These are phyloP conservation scores for Smithornis capensis DNA, from an alignment of 2,113 vertebrate genomes.

Conservation along the genomic window DNA sequence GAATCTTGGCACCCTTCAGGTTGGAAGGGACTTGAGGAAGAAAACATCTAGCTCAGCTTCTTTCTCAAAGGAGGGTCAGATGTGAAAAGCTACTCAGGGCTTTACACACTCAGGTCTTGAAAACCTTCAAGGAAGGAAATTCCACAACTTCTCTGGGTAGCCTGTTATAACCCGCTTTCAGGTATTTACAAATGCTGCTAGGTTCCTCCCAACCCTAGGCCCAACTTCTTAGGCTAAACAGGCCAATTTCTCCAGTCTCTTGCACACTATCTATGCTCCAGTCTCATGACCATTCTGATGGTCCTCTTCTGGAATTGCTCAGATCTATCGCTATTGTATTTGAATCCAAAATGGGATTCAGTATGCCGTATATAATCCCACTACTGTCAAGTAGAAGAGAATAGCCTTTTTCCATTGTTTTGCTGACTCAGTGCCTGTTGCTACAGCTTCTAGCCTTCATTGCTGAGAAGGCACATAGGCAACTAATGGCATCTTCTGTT, in stretches of 20 bases:
- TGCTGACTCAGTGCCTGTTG: background rate
- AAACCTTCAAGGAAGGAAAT: background rate
- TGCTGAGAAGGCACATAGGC: background rate
- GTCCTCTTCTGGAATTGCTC: background rate
- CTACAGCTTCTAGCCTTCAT: background rate
- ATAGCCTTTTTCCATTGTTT: background rate
- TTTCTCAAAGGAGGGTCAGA: background rate
- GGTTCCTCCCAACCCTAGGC: background rate
- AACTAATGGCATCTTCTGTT: background rate
- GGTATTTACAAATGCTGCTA: background rate
- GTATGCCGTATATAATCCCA: background rate
- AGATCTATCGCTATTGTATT: background rate
- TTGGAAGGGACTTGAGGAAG: background rate
- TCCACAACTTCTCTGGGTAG: background rate
- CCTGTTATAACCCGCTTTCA: background rate
- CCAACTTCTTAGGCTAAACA: background rate
- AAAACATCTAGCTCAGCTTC: background rate
- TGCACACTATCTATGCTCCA: background rate
- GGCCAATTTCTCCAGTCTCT: background rate
- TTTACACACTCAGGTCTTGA: background rate
- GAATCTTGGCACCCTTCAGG: background rate
- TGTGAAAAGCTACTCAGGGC: background rate
- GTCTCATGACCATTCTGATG: background rate
- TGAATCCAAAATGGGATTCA: background rate
- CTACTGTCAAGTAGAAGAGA: background rate